Evolutionary conservation across 1,140 invertebrate species (phyloP).

Genomic region (Orchesella cincta): DNA sequence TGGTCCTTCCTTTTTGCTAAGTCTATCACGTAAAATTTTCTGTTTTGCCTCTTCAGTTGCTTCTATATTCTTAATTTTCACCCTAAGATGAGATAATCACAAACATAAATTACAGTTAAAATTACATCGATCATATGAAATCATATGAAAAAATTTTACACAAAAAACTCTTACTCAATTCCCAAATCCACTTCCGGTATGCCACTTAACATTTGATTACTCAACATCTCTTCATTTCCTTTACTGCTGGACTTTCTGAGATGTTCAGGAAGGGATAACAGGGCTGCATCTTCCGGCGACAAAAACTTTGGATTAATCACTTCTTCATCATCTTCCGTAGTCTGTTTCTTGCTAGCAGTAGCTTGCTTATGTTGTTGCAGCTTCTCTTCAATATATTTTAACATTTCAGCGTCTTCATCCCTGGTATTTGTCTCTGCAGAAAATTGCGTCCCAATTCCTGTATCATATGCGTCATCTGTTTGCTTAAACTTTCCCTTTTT

Average conservation of each 20-base stretch:
- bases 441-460: conserved; percentile 93
- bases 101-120: conserved; percentile 37
- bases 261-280: conserved; percentile 83
- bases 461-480: conserved; percentile 81
- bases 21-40: conserved; percentile 80
- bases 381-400: conserved; percentile 96
- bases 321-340: conserved; percentile 52
- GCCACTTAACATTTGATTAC: conserved; percentile 99
- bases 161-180: conserved; percentile 72
- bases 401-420: conserved; percentile 98
- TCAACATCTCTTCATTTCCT: conserved; percentile 95
- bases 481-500: conserved; percentile 72
- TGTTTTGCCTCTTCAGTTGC: conserved; percentile 96
- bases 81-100: conserved; percentile 61
- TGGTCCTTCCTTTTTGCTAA: conserved; percentile 89
- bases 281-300: conserved; percentile 78
- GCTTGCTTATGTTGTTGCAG: conserved; percentile 77
- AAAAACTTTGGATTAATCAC: conserved; percentile 68
- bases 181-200: conserved; percentile 99
- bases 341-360: conserved; percentile 46
- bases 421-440: conserved; percentile 96
- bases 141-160: background rate
- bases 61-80: conserved; percentile 97
- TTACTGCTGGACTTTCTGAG: conserved; percentile 72
- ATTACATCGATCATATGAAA: background rate